Evolutionary conservation across 1,140 invertebrate species (phyloP).

Genomic region (Bombus ignitus): DNA sequence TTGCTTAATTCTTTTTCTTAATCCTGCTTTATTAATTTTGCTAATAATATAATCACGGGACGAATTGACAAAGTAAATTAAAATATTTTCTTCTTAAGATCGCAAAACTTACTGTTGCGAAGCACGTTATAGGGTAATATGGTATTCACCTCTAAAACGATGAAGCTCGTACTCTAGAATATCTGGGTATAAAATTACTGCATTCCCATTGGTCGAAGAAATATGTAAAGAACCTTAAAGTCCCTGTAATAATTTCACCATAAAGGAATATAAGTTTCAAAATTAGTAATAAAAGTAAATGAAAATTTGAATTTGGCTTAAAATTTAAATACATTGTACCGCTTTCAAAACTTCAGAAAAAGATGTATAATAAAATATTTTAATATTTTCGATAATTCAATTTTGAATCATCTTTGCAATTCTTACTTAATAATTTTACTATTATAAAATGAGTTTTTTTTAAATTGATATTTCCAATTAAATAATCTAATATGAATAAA

Average conservation of each 20-base stretch:
- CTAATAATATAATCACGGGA: background rate
- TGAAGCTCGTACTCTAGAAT: background rate
- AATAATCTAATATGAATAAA: background rate
- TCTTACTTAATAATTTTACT: background rate
- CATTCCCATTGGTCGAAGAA: slow-evolving; percentile 19
- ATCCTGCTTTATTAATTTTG: background rate
- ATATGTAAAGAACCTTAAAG: background rate
- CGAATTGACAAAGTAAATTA: background rate
- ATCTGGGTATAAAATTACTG: slow-evolving; percentile 16
- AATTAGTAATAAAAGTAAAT: background rate
- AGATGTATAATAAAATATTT: background rate
- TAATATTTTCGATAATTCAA: background rate
- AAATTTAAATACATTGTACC: background rate
- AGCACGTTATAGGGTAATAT: slow-evolving; percentile 5
- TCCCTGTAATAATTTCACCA: slow-evolving; percentile 18
- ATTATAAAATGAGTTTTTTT: background rate
- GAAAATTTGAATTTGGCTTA: background rate
- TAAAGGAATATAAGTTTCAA: background rate
- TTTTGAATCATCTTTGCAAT: background rate
- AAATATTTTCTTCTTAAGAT: slow-evolving; percentile 7
- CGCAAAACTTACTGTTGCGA: background rate
- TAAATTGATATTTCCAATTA: background rate
- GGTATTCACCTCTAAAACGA: background rate
- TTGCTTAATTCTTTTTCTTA: background rate
- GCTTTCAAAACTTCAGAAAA: background rate